Conservation (phyloP, 2,888 invertebrate genomes). For the Nomada goodeniana region DNA sequence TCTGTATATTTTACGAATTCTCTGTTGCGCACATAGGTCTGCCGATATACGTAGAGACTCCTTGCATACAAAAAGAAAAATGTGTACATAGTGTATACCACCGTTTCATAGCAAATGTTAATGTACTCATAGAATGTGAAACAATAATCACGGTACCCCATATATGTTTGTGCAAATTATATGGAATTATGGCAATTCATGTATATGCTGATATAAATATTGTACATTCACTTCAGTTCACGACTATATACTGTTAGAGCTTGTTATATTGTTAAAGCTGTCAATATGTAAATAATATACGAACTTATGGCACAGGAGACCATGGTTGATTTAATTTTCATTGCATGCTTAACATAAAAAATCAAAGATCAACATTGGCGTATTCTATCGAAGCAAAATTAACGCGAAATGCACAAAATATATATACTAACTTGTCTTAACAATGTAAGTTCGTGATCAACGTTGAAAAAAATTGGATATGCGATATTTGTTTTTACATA, state of each 20-base stretch:
- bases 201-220: conserved; percentile 58
- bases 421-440: not conserved
- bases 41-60: conserved; percentile 26
- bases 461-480: not conserved
- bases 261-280: conserved; percentile 60
- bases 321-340: conserved; percentile 26
- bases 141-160: not conserved
- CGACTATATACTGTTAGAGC: conserved; percentile 53
- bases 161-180: conserved; percentile 40
- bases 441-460: not conserved
- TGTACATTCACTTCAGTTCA: conserved; percentile 57
- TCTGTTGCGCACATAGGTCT: conserved; percentile 25
- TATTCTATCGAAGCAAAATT: conserved; percentile 3
- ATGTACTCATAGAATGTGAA: conserved; percentile 21
- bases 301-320: conserved; percentile 33
- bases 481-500: not conserved
- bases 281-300: conserved; percentile 65
- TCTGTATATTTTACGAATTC: conserved; percentile 40
- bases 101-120: conserved; percentile 15
- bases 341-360: conserved; percentile 12
- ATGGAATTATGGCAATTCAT: conserved; percentile 22
- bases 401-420: conserved; percentile 3
- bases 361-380: conserved; percentile 10
- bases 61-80: conserved; percentile 15
- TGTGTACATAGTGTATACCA: conserved; percentile 35